Conservation (phyloP, 2,888 invertebrate species). For the Eilema griseolum region DNA sequence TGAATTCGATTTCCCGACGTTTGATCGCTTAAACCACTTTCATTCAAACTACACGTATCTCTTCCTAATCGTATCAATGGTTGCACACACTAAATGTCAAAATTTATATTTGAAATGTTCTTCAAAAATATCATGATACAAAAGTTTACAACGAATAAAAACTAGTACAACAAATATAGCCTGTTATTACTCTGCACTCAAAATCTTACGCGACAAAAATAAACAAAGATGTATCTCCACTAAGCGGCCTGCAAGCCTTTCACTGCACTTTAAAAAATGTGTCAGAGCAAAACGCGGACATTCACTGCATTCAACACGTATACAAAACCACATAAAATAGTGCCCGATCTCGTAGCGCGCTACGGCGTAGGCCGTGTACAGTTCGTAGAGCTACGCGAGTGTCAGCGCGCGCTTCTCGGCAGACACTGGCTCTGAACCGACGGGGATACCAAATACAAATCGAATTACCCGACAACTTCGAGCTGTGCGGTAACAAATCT, state of each 20-base stretch:
- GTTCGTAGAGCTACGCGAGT: conserved; percentile 60
- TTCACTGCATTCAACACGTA: conserved; percentile 34
- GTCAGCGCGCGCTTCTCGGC: conserved; percentile 55
- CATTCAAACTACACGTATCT: background rate
- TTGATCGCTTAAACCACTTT: conserved; percentile 1
- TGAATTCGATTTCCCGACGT: background rate
- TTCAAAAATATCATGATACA: too few species aligned
- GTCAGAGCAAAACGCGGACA: conserved; percentile 39
- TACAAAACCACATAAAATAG: conserved; percentile 43
- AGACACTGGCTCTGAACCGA: conserved; percentile 60
- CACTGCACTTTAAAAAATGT: conserved; percentile 50
- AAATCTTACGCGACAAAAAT: conserved; percentile 13
- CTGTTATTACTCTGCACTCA: conserved; percentile 21
- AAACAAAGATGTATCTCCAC: conserved; percentile 12
- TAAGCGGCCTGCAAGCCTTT: conserved; percentile 32
- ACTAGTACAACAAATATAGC: conserved; percentile 12
- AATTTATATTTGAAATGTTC: background rate
- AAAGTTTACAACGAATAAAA: background rate
- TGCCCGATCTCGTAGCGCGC: conserved; percentile 54
- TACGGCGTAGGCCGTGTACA: conserved; percentile 51
- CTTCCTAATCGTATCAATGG: background rate
- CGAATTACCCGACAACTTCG: conserved; percentile 62
- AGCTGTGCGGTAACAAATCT: conserved; percentile 55
- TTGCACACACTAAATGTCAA: background rate
- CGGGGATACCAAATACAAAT: conserved; percentile 66